Percentiles rank a stretch among this genome's conserved stretches.
These are phyloP conservation scores for Mus spicilegus DNA, from an alignment of 2,113 vertebrate species.

Conservation along the genomic window DNA sequence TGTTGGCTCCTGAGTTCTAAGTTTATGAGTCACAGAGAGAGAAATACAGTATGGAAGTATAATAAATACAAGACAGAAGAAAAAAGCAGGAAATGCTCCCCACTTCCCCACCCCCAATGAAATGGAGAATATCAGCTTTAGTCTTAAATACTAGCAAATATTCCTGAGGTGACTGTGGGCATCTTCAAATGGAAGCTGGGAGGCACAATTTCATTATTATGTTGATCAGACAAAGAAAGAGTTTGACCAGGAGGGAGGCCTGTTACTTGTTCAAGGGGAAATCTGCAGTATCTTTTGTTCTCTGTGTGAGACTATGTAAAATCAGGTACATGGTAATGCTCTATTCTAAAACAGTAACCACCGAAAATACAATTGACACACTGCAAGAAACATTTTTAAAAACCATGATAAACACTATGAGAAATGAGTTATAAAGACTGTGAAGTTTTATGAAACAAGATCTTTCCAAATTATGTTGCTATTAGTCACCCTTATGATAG, in stretches of 20 bases:
- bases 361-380: neutral
- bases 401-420: neutral
- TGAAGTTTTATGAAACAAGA: neutral
- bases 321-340: neutral
- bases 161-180: neutral
- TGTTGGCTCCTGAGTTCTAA: neutral
- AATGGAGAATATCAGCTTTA: neutral
- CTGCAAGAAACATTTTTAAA: neutral
- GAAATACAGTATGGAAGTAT: too few species aligned
- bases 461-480: neutral
- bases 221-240: neutral
- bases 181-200: neutral
- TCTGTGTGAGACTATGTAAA: neutral
- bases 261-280: neutral
- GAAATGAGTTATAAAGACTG: neutral
- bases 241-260: neutral
- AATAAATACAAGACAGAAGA: neutral
- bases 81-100: neutral
- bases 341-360: neutral
- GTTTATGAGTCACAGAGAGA: too few species aligned
- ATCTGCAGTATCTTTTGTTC: neutral
- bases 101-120: neutral
- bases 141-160: neutral
- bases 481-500: neutral
- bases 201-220: neutral